phyloP scores from a whole-genome alignment of 2,113 vertebrate species.

The Glaucomys volans region DNA sequence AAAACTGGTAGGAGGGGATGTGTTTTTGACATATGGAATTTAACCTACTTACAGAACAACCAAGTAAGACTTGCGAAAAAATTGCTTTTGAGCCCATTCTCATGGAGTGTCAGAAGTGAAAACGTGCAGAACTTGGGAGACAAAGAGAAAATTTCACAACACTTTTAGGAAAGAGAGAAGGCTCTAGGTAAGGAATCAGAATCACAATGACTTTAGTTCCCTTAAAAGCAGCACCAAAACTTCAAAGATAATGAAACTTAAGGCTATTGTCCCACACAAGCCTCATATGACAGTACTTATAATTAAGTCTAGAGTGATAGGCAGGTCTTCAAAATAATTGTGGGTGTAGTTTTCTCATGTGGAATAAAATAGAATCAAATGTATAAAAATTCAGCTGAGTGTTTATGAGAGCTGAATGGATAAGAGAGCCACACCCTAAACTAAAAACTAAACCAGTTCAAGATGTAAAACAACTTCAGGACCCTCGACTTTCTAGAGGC shows the following conservation, averaged over 20 bases:
- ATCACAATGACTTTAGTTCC: background rate
- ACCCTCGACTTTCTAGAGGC: background rate
- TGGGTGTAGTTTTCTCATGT: background rate
- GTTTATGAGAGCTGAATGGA: background rate
- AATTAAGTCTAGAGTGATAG: background rate
- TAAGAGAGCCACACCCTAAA: background rate
- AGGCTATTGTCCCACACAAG: background rate
- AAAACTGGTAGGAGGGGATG: background rate
- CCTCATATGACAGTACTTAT: background rate
- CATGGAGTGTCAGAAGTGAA: background rate
- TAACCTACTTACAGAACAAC: background rate
- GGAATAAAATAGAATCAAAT: constrained; percentile 17
- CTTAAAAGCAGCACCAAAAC: constrained; percentile 1
- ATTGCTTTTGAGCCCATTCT: background rate
- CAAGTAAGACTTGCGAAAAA: background rate
- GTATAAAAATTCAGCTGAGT: background rate
- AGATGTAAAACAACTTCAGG: background rate
- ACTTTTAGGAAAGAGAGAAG: background rate
- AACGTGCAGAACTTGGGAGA: background rate
- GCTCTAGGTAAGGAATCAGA: background rate
- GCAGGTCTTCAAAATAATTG: background rate
- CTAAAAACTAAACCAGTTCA: background rate
- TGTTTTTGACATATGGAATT: background rate
- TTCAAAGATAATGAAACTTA: background rate
- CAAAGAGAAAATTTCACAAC: background rate